Percentiles rank a stretch among this genome's conserved stretches.
Conservation (phyloP, 1,140 invertebrate species). For the Saxidomus purpurata region DNA sequence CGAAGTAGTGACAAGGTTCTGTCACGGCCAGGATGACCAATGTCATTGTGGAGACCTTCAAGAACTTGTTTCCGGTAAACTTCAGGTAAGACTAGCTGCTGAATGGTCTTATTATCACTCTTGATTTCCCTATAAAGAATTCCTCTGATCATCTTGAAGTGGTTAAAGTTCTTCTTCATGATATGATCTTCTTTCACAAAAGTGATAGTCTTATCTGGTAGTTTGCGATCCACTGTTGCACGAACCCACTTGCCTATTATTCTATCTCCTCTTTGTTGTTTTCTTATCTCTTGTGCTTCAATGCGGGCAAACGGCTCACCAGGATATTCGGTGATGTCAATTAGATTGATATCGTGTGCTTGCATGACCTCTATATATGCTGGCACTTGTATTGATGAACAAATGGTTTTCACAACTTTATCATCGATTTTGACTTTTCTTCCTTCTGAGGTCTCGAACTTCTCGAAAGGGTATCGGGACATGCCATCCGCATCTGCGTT, state of each 20-base stretch:
- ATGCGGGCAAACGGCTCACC: neutral
- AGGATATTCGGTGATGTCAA: neutral
- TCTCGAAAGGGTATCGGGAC: slow-evolving; percentile 19
- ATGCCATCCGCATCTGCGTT: slow-evolving; percentile 63
- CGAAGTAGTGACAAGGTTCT: too few relatives aligned
- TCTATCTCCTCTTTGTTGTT: neutral
- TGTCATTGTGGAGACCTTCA: too few relatives aligned
- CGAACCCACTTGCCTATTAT: too few relatives aligned
- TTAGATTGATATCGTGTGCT: neutral
- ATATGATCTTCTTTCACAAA: too few relatives aligned
- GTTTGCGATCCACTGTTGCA: too few relatives aligned
- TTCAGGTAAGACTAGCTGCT: too few relatives aligned
- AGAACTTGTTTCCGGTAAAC: too few relatives aligned
- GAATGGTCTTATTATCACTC: too few relatives aligned
- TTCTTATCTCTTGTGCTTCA: neutral
- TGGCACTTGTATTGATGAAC: neutral
- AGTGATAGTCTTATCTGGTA: neutral
- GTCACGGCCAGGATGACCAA: too few relatives aligned
- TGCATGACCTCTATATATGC: neutral
- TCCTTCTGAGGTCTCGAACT: neutral
- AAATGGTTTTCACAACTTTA: neutral
- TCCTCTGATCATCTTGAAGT: neutral
- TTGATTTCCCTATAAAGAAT: too few relatives aligned
- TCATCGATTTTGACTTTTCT: neutral
- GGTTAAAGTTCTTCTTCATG: neutral